Evolutionary conservation across 2,113 vertebrate genomes (phyloP), one percentile per base, ranked within the genome.

Genomic region (Halcyon malimbica): DNA sequence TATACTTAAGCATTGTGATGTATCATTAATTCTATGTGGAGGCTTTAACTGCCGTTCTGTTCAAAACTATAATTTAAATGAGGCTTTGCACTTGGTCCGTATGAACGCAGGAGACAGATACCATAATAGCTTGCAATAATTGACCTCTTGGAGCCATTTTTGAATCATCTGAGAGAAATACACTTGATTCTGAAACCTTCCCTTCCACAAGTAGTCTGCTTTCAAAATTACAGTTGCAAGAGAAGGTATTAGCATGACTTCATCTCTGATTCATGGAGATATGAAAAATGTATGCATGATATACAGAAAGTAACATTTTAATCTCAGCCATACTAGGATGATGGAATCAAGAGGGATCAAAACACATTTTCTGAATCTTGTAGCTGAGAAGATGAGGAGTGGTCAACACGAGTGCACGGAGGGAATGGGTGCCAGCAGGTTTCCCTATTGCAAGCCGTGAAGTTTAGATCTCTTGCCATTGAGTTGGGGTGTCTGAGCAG

Each of bases 131-230:
- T 90, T 93, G 57, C 68, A 92, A 50, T 93, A 92, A 87, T 39
- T 93, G 84, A 86, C 81, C 78, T 85, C 57, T 29, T 3, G 1
- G 84, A 93, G 57, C 65, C 59, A 87, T 94, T 96, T 73, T 80
- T 54, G 63, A 90, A 62, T 89, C 50, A 94, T 76, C 74, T 94
- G 91, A 93, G 84, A 91, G 57, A 94, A 94, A 79, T 85, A 50
- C 71, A 78, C 62, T 94, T 95, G 89, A 91, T 92, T 94, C 74
- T 79, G 37, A 83, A 89, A 94, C 94, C 95, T 81, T 78, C 80
- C 76, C 77, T 95, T 93, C 89, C 78, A 90, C 87, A 57, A 21
- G 70, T 62, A 82, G 74, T 69, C 64, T 89, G 54, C 79, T 91
- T 94, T 93, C 69, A 91, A 18, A 91, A 74, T 84, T 83, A 48